Base-by-base conservation (phyloP, 2,888 invertebrate species). In the Caradrina kadenii region DNA sequence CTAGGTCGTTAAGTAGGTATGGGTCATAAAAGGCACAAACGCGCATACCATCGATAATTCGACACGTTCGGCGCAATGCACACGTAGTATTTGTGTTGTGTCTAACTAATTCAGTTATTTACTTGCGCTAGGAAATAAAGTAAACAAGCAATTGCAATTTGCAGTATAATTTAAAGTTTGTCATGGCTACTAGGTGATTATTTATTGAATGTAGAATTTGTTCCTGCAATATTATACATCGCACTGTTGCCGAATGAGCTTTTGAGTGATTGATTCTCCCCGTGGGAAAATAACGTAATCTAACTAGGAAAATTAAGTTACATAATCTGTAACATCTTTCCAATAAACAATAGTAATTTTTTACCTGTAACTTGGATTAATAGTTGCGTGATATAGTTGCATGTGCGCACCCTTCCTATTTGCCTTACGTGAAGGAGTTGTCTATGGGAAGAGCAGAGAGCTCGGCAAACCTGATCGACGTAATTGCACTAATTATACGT, bases 401-500 rank as follows among this genome's bases (percentile, higher is more conserved):
- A 58, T 74, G 56, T 56, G 62, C 52, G 63, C 35, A 21, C 56
- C 73, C 61, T 68, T 62, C 80, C 55, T 73, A 45, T 39, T 13
- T 52, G 45, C 49, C n/a, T 63, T 63, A 75, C 63, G 56, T 80
- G 66, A 69, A 19, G 58, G 35, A 19, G 52, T 42, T 50, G 39
- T 62, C 54, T 74, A 48, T 66, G 65, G 65, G 70, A 76, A 70
- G 60, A 71, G 49, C 73, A 69, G 58, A 71, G 39, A 60, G 67
- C 49, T 26, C 49, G 35, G 31, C 21, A 70, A 64, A 69, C 72
- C 68, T 59, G 80, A 50, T 68, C 61, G 21, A 56, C 39, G 59
- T 73, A 67, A 73, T 82, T 66, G 69, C 58, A 31, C 61, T 60
- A 56, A 68, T 72, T 75, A 59, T 31, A 69, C 68, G 69, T 48